phyloP scores from a whole-genome alignment of 2,888 invertebrate species.

The Crioceris asparagi region DNA sequence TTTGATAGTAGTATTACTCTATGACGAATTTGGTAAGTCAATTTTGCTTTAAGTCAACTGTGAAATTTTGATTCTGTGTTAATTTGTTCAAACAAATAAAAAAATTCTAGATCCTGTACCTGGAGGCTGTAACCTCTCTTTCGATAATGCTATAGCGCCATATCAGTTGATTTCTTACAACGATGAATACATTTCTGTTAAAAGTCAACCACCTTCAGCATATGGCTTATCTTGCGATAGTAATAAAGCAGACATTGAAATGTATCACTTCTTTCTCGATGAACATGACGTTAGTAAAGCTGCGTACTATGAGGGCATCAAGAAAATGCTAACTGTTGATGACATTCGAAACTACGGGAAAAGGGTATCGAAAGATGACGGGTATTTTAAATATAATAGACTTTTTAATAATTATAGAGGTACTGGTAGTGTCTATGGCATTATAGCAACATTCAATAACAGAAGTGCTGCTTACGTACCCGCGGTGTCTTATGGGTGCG shows the following conservation, averaged over 20 bases:
- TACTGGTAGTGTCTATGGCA: constrained; percentile 49
- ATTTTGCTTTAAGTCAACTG: no score
- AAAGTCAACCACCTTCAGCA: constrained; percentile 43
- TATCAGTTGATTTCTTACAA: constrained; percentile 41
- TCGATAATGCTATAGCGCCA: constrained; percentile 47
- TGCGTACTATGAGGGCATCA: constrained; percentile 50
- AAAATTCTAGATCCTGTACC: constrained; percentile 56
- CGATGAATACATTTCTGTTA: constrained; percentile 42
- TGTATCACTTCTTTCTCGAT: constrained; percentile 53
- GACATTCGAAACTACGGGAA: constrained; percentile 43
- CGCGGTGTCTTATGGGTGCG: constrained; percentile 54
- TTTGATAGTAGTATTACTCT: constrained; percentile 19
- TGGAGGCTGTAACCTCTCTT: constrained; percentile 69
- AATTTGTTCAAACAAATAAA: constrained; percentile 11
- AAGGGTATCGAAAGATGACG: constrained; percentile 35
- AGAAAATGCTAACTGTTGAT: constrained; percentile 49
- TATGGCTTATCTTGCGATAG: constrained; percentile 33
- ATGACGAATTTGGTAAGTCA: constrained; percentile 20
- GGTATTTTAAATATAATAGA: constrained; percentile 28
- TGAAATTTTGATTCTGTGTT: no score
- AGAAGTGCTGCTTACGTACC: constrained; percentile 57
- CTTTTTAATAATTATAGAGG: constrained; percentile 51
- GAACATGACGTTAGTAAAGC: constrained; percentile 44
- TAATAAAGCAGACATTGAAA: constrained; percentile 38
- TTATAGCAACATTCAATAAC: constrained; percentile 40